Evolutionary conservation across 2,113 vertebrate genomes (phyloP).

Genomic region (Callionymus lyra): DNA sequence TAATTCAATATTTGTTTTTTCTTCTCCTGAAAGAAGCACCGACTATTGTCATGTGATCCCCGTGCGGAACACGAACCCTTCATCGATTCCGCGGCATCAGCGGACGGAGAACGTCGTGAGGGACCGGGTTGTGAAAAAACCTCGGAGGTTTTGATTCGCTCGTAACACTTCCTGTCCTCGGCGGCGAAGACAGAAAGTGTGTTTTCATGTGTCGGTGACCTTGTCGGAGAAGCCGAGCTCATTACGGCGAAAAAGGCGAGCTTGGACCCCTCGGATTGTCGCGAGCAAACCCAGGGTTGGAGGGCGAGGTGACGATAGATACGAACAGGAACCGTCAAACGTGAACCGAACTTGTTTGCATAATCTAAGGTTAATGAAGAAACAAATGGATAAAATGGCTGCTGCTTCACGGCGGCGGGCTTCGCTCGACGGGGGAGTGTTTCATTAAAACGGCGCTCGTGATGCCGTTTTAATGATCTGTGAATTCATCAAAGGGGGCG

Average conservation of each 20-base stretch:
- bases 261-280: too few relatives aligned
- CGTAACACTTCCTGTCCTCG: too few relatives aligned
- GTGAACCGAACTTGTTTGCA: constrained; percentile 57
- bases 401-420: constrained; percentile 26
- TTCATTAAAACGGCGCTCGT: constrained; percentile 55
- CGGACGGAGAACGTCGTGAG: too few relatives aligned
- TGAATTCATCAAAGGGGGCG: constrained; percentile 38
- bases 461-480: constrained; percentile 47
- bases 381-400: constrained; percentile 56
- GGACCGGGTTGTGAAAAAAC: too few relatives aligned
- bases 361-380: constrained; percentile 72
- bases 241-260: constrained; percentile 44
- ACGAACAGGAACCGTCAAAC: constrained; percentile 20
- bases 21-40: too few relatives aligned
- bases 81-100: too few relatives aligned
- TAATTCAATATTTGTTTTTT: too few relatives aligned
- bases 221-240: constrained; percentile 35
- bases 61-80: too few relatives aligned
- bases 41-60: too few relatives aligned
- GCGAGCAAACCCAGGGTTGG: too few relatives aligned
- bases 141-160: too few relatives aligned
- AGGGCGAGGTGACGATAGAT: not conserved
- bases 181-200: constrained; percentile 1
- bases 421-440: constrained; percentile 21
- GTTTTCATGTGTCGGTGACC: constrained; percentile 28